phyloP scores from a whole-genome alignment of 2,888 invertebrate genomes.

The Drymonia ruficornis region DNA sequence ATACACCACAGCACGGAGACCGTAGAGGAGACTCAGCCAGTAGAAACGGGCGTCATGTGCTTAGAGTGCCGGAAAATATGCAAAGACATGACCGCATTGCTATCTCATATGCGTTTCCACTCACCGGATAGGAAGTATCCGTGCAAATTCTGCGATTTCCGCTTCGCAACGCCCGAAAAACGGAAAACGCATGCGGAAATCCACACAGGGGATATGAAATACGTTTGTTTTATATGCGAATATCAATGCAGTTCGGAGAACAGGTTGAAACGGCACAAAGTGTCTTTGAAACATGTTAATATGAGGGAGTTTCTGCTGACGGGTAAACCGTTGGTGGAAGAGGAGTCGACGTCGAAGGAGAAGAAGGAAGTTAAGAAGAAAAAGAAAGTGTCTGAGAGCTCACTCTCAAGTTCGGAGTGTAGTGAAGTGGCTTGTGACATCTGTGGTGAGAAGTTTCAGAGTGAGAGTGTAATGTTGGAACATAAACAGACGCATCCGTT shows the following conservation, averaged over 20 bases:
- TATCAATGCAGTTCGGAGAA: constrained; percentile 77
- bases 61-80: constrained; percentile 76
- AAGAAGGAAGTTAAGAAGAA: constrained; percentile 45
- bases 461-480: constrained; percentile 65
- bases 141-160: constrained; percentile 77
- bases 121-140: constrained; percentile 72
- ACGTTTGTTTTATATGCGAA: constrained; percentile 78
- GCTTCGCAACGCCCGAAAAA: constrained; percentile 73
- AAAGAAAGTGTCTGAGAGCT: constrained; percentile 42
- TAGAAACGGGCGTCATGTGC: constrained; percentile 68
- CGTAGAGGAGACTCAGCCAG: constrained; percentile 53
- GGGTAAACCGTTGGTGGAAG: constrained; percentile 58
- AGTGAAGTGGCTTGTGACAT: constrained; percentile 66
- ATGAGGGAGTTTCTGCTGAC: constrained; percentile 72
- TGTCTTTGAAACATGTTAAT: constrained; percentile 67
- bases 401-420: constrained; percentile 20
- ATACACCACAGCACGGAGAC: constrained; percentile 65
- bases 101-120: constrained; percentile 74
- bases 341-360: constrained; percentile 52
- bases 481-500: constrained; percentile 80
- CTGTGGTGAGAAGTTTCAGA: constrained; percentile 70
- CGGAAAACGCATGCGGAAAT: constrained; percentile 69
- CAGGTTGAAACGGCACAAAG: constrained; percentile 69
- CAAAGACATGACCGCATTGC: constrained; percentile 66
- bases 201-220: constrained; percentile 79